phyloP scores from a whole-genome alignment of 1,140 invertebrate species.

The Heliconius eleuchia region DNA sequence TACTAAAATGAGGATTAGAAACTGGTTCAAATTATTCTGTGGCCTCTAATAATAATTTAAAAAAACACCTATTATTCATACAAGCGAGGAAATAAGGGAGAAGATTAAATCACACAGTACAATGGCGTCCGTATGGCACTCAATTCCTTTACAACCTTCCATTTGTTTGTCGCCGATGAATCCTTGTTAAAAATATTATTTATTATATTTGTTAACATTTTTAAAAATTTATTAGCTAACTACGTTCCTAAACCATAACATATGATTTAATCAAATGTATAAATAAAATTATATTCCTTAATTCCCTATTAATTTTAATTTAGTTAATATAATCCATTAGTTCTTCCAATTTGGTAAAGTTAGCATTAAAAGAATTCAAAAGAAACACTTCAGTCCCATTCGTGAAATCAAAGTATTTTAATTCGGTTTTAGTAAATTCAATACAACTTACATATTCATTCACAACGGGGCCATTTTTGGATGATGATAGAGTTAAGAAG shows the following conservation, averaged over 20 bases:
- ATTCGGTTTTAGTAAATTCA: slow-evolving; percentile 30
- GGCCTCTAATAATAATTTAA: slow-evolving; percentile 16
- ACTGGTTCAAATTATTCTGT: neutral
- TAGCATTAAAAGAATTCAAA: neutral
- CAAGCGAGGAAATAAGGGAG: slow-evolving; percentile 32
- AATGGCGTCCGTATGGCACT: slow-evolving; percentile 38
- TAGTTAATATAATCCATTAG: slow-evolving; percentile 1
- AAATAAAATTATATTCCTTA: slow-evolving; percentile 37
- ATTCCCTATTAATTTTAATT: slow-evolving; percentile 15
- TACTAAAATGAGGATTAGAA: neutral
- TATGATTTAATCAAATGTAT: slow-evolving; percentile 28
- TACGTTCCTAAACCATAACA: slow-evolving; percentile 41
- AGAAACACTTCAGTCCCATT: neutral
- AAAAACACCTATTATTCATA: slow-evolving; percentile 17
- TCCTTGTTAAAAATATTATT: slow-evolving; percentile 13
- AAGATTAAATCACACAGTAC: slow-evolving; percentile 30
- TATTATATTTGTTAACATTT: slow-evolving; percentile 39
- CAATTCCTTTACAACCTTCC: slow-evolving; percentile 38
- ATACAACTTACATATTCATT: slow-evolving; percentile 13
- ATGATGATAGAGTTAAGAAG: slow-evolving; percentile 30
- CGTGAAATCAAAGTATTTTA: slow-evolving; percentile 26
- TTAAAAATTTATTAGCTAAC: slow-evolving; percentile 64
- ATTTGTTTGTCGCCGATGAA: neutral
- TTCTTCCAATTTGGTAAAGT: neutral
- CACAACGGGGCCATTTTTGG: slow-evolving; percentile 35